Conservation (phyloP, 2,797 vertebrate species). For the Chrosomus eos region DNA sequence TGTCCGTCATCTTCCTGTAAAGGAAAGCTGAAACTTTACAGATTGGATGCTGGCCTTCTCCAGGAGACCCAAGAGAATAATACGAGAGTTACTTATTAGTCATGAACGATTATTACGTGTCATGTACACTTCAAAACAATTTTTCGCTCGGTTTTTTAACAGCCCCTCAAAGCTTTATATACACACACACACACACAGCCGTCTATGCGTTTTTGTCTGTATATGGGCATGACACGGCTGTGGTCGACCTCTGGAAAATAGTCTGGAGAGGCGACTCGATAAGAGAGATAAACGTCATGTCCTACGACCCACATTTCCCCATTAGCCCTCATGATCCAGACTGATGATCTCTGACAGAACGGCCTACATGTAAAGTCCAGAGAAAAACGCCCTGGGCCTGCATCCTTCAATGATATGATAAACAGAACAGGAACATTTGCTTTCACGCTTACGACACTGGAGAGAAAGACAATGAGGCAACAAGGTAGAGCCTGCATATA, state of each 20-base stretch:
- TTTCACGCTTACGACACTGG: not conserved
- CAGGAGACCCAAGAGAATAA: constrained; percentile 21
- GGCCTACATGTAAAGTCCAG: not conserved
- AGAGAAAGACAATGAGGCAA: not conserved
- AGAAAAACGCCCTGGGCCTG: not conserved
- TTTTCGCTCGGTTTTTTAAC: not conserved
- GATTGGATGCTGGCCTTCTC: not conserved
- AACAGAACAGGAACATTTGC: not conserved
- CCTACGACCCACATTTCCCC: not conserved
- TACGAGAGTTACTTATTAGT: constrained; percentile 25
- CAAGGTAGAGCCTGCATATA: not conserved
- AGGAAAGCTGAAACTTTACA: constrained; percentile 34
- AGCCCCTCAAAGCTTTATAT: not conserved
- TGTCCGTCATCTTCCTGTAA: constrained; percentile 26
- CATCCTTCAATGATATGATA: constrained; percentile 23
- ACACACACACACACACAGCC: not conserved
- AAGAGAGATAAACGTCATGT: constrained; percentile 26
- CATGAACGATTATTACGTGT: constrained; percentile 37
- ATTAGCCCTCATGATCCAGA: not conserved
- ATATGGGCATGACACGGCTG: not conserved
- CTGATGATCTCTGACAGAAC: not conserved
- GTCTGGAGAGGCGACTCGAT: constrained; percentile 18
- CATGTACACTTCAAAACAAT: constrained; percentile 32
- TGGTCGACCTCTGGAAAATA: not conserved
- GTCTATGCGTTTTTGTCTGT: constrained; percentile 17